Conservation (phyloP, 1,140 invertebrate genomes). For the Bombus pascuorum region DNA sequence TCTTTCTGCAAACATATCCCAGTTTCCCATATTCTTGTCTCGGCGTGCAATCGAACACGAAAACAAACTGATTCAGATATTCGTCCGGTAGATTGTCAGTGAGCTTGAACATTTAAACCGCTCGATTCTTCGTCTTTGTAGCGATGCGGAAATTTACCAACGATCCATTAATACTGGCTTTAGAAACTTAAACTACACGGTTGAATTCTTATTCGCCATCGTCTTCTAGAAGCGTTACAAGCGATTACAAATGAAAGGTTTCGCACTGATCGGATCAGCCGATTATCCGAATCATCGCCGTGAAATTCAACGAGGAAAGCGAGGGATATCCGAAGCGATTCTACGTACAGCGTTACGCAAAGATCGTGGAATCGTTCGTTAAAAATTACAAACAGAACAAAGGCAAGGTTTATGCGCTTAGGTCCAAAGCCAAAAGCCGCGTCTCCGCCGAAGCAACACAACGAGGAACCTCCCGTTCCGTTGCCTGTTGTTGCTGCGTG, state of each 20-base stretch:
- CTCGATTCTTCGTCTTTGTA: neutral
- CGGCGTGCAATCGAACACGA: neutral
- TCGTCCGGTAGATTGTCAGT: conserved; percentile 36
- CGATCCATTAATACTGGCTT: neutral
- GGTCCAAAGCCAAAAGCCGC: no score
- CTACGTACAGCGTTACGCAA: neutral
- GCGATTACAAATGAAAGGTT: neutral
- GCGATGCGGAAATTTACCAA: neutral
- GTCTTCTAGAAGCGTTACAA: neutral
- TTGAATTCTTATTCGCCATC: neutral
- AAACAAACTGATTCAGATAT: neutral
- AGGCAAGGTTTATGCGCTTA: neutral
- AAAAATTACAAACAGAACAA: neutral
- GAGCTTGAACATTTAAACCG: neutral
- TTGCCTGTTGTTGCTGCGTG: no score
- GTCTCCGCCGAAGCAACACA: no score
- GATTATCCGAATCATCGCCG: neutral
- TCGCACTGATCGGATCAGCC: neutral
- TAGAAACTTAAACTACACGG: neutral
- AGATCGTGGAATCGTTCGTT: no score
- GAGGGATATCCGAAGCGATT: neutral
- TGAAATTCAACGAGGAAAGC: neutral
- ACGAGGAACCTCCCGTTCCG: no score
- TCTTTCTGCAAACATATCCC: no score
- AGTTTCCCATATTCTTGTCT: neutral